phyloP scores from a whole-genome alignment of 1,140 invertebrate species.

The Zaprionus africanus region DNA sequence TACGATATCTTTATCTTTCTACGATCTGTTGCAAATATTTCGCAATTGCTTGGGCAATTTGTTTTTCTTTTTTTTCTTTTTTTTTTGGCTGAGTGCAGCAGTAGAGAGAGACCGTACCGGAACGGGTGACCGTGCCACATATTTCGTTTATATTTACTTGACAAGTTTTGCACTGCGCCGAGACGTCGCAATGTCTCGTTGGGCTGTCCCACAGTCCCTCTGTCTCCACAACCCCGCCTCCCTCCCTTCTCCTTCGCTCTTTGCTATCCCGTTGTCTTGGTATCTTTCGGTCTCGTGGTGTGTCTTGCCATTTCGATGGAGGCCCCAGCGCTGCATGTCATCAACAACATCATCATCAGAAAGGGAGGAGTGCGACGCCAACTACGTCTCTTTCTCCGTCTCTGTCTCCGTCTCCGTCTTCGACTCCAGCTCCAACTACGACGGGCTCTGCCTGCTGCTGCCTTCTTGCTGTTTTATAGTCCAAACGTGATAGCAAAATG shows the following conservation, averaged over 20 bases:
- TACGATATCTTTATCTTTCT: background rate
- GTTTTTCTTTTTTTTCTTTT: background rate
- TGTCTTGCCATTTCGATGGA: conserved; percentile 62
- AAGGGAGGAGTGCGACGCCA: background rate
- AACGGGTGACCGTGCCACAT: conserved; percentile 69
- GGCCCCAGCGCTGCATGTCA: conserved; percentile 72
- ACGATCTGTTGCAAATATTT: conserved; percentile 1
- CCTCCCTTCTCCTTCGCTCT: background rate
- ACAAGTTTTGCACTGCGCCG: conserved; percentile 78
- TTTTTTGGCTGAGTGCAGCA: background rate
- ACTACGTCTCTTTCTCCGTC: background rate
- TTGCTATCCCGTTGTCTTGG: conserved; percentile 34
- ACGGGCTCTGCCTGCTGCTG: conserved; percentile 11
- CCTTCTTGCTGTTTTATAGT: conserved; percentile 73
- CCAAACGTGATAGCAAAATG: conserved; percentile 80
- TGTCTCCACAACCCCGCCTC: background rate
- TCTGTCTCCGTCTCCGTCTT: background rate
- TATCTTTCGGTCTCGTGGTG: conserved; percentile 43
- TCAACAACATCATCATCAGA: conserved; percentile 78
- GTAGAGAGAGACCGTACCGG: background rate
- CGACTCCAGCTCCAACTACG: conserved; percentile 8
- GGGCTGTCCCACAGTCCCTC: conserved; percentile 9
- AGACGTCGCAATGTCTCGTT: conserved; percentile 20
- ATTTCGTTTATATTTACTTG: conserved; percentile 83
- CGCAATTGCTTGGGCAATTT: conserved; percentile 5